A percentile compares a stretch with the other conserved stretches of the same genome.
Conservation (phyloP, 2,888 invertebrate species). For the Aelia acuminata region DNA sequence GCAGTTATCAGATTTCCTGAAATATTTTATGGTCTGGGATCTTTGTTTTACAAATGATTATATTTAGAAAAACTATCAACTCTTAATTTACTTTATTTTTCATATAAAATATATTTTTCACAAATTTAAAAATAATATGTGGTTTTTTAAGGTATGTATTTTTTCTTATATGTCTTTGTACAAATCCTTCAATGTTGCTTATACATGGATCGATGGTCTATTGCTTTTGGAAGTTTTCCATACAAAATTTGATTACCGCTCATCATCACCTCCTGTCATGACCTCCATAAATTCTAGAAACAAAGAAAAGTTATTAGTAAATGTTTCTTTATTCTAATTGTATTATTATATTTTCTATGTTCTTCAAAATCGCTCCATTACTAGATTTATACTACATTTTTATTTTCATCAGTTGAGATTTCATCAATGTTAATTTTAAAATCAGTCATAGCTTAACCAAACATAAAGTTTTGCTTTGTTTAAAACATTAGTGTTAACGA, state of each 20-base stretch:
- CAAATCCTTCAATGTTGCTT: not conserved
- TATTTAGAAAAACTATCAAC: not conserved
- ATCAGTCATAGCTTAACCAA: too few relatives aligned
- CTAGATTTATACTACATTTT: not conserved
- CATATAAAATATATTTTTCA: not conserved
- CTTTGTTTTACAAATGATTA: not conserved
- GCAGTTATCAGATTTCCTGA: not conserved
- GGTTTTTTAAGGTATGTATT: not conserved
- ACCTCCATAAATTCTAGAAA: slow-evolving; percentile 68
- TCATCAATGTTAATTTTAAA: too few relatives aligned
- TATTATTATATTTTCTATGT: not conserved
- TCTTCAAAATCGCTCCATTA: not conserved
- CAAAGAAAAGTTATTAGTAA: slow-evolving; percentile 47
- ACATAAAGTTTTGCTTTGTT: too few relatives aligned
- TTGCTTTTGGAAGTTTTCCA: not conserved
- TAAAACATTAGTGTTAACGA: too few relatives aligned
- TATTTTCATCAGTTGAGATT: too few relatives aligned
- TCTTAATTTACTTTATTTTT: not conserved
- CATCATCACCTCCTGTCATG: slow-evolving; percentile 68
- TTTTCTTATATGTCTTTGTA: not conserved
- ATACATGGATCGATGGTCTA: not conserved
- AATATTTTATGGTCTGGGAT: not conserved
- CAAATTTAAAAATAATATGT: slow-evolving; percentile 29
- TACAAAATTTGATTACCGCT: slow-evolving; percentile 53
- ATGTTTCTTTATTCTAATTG: not conserved